phyloP scores from a whole-genome alignment of 2,888 invertebrate species.

The Drosophila ustulata region DNA sequence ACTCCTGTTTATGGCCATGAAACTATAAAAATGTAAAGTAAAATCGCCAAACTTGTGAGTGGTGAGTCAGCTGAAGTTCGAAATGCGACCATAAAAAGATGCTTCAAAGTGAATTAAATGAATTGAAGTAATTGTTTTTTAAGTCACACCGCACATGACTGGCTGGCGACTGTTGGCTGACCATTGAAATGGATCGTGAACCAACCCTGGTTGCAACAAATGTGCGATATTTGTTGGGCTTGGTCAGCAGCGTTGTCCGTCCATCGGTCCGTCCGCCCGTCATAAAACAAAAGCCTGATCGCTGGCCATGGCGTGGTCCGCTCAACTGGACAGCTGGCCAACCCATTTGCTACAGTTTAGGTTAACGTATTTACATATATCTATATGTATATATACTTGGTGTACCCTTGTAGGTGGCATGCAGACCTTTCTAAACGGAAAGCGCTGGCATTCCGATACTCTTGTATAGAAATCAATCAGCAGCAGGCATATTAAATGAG shows the following conservation, averaged over 20 bases:
- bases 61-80: slow-evolving; percentile 14
- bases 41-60: neutral
- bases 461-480: slow-evolving; percentile 31
- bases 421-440: slow-evolving; percentile 35
- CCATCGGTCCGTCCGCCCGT: slow-evolving; percentile 49
- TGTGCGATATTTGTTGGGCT: slow-evolving; percentile 74
- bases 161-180: neutral
- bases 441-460: slow-evolving; percentile 35
- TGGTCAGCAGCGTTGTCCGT: slow-evolving; percentile 63
- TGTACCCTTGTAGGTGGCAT: slow-evolving; percentile 16
- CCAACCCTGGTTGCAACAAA: slow-evolving; percentile 62
- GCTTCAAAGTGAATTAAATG: slow-evolving; percentile 10
- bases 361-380: slow-evolving; percentile 67
- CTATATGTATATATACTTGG: slow-evolving; percentile 14
- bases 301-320: slow-evolving; percentile 62
- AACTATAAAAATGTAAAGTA: neutral
- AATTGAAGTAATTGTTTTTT: slow-evolving; percentile 6
- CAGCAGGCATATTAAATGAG: slow-evolving; percentile 28
- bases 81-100: slow-evolving; percentile 6
- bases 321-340: slow-evolving; percentile 58
- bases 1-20: neutral
- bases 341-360: slow-evolving; percentile 74
- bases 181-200: slow-evolving; percentile 15
- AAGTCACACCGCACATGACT: slow-evolving; percentile 10
- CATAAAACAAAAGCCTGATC: slow-evolving; percentile 69